A percentile compares a stretch with the other conserved stretches of the same genome.
These are phyloP conservation scores for Hirtodrosophila duncani DNA, from an alignment of 2,888 invertebrate genomes.

Conservation along the genomic window DNA sequence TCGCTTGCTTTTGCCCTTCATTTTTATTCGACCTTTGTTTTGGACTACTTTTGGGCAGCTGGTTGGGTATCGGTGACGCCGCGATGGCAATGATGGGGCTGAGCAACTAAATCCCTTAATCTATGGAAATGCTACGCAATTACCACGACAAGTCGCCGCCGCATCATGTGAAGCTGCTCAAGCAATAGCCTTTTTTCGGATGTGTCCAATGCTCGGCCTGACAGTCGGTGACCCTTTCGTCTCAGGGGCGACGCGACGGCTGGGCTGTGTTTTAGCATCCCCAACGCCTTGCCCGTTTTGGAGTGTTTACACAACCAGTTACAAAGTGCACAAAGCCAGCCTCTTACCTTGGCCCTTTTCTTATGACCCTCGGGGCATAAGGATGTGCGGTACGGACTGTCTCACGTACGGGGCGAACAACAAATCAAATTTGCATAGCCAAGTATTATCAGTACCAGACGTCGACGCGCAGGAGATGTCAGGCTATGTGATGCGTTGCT, in stretches of 20 bases:
- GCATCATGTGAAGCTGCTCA: slow-evolving; percentile 55
- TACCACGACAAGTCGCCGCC: slow-evolving; percentile 70
- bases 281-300: slow-evolving; percentile 27
- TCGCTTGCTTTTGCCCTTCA: too few species aligned
- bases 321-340: slow-evolving; percentile 65
- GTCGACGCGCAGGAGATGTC: not conserved
- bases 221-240: slow-evolving; percentile 72
- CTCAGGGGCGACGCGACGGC: slow-evolving; percentile 36
- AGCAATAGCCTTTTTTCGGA: slow-evolving; percentile 9
- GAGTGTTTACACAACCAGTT: slow-evolving; percentile 75
- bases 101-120: slow-evolving; percentile 74
- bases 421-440: slow-evolving; percentile 77
- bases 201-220: slow-evolving; percentile 44
- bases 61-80: slow-evolving; percentile 51
- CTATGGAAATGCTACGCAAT: slow-evolving; percentile 77
- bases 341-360: slow-evolving; percentile 12
- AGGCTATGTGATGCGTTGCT: not conserved
- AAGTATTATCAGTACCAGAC: slow-evolving; percentile 71
- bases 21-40: not conserved
- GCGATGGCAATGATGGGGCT: slow-evolving; percentile 27
- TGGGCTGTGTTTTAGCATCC: slow-evolving; percentile 15
- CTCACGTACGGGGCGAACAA: slow-evolving; percentile 60
- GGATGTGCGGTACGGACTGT: slow-evolving; percentile 32
- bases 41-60: too few species aligned
- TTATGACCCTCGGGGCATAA: slow-evolving; percentile 11